phyloP scores from a whole-genome alignment of 2,888 invertebrate species.

The Conchocele bisecta region DNA sequence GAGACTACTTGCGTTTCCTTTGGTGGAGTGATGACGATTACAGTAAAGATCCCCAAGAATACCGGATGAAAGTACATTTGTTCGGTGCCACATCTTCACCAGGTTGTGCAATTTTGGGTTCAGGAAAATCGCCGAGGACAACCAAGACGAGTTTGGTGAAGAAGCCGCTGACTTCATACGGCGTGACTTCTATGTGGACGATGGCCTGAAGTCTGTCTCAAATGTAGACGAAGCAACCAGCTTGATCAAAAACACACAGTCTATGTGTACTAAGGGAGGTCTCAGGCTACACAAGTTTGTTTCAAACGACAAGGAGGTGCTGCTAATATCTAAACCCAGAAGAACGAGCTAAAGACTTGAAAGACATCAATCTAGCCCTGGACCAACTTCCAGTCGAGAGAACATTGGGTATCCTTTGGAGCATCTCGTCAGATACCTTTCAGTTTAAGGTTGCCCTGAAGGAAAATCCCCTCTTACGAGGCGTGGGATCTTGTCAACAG shows the following conservation, averaged over 20 bases:
- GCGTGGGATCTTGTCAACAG: conserved; percentile 42
- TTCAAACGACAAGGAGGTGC: background rate
- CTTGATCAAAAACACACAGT: conserved; percentile 26
- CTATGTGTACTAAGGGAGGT: conserved; percentile 24
- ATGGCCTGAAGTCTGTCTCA: conserved; percentile 22
- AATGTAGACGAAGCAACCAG: conserved; percentile 33
- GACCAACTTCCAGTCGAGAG: conserved; percentile 41
- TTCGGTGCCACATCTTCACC: conserved; percentile 58
- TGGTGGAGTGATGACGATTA: conserved; percentile 55
- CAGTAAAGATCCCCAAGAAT: conserved; percentile 23
- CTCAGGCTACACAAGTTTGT: background rate
- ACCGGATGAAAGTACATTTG: conserved; percentile 50
- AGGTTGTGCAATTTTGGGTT: conserved; percentile 52
- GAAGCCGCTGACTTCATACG: conserved; percentile 38
- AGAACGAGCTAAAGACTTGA: conserved; percentile 33
- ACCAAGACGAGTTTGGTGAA: conserved; percentile 10
- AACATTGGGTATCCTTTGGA: conserved; percentile 52
- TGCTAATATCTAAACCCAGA: conserved; percentile 27
- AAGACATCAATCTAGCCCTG: conserved; percentile 11
- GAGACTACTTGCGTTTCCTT: conserved; percentile 52
- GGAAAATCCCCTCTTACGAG: conserved; percentile 42
- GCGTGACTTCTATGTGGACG: conserved; percentile 49
- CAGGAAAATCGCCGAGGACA: conserved; percentile 25
- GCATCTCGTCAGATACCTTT: conserved; percentile 39
- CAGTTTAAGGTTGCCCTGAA: conserved; percentile 28